Conservation (phyloP, 2,888 invertebrate species). For the Acronicta leporina region DNA sequence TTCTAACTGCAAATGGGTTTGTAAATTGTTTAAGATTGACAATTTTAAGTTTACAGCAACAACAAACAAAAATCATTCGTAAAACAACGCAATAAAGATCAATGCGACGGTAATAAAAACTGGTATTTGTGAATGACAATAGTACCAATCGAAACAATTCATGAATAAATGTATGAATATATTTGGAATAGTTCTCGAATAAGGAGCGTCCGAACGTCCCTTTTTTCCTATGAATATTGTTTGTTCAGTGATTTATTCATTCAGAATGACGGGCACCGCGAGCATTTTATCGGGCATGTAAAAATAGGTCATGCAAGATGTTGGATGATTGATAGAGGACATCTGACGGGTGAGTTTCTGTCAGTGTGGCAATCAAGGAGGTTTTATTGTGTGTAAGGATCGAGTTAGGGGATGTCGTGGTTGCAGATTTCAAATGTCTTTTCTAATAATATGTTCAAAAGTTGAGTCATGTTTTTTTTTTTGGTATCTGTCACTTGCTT, state of each 20-base stretch:
- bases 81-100: not conserved
- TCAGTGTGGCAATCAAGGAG: constrained; percentile 34
- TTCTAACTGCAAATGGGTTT: constrained; percentile 55
- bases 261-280: constrained; percentile 36
- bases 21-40: constrained; percentile 48
- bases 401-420: not conserved
- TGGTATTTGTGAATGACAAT: constrained; percentile 56
- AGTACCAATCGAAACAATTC: constrained; percentile 60
- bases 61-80: constrained; percentile 19
- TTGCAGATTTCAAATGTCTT: no score
- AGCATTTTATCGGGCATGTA: constrained; percentile 44
- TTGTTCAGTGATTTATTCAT: constrained; percentile 58
- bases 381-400: constrained; percentile 26
- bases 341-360: constrained; percentile 17
- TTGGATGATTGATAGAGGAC: constrained; percentile 48
- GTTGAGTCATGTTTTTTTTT: no score
- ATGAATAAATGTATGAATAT: constrained; percentile 66
- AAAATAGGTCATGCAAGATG: constrained; percentile 45
- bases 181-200: constrained; percentile 56
- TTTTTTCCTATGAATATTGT: constrained; percentile 62
- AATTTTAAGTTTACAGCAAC: constrained; percentile 4
- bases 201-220: constrained; percentile 50
- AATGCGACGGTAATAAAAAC: constrained; percentile 7
- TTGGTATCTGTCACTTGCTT: no score
- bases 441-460: no score